phyloP scores from a whole-genome alignment of 2,888 invertebrate species.

The Cosmia trapezina region DNA sequence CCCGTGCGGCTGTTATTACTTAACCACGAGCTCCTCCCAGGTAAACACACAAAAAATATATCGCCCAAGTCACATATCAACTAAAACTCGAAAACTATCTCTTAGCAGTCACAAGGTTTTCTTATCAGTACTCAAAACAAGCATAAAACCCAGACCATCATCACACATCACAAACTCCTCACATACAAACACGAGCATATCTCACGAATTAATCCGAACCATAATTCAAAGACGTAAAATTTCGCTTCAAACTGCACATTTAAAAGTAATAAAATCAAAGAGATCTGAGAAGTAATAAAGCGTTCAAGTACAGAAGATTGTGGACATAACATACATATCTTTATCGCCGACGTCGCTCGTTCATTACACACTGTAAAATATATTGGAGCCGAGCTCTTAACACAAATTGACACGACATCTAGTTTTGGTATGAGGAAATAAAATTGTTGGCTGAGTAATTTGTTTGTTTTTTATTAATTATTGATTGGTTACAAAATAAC shows the following conservation, averaged over 20 bases:
- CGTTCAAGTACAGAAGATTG: slow-evolving; percentile 58
- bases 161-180: slow-evolving; percentile 39
- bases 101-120: background rate
- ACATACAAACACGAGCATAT: slow-evolving; percentile 42
- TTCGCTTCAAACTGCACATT: slow-evolving; percentile 57
- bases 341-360: slow-evolving; percentile 57
- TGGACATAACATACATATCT: slow-evolving; percentile 64
- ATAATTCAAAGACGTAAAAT: slow-evolving; percentile 58
- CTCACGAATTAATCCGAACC: slow-evolving; percentile 43
- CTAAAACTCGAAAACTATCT: slow-evolving; percentile 5
- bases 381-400: slow-evolving; percentile 36
- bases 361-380: slow-evolving; percentile 61
- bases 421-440: slow-evolving; percentile 39
- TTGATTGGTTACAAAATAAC: background rate
- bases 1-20: no score
- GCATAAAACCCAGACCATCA: slow-evolving; percentile 37
- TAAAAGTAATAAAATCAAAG: slow-evolving; percentile 64
- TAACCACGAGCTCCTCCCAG: no score
- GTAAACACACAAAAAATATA: no score
- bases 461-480: slow-evolving; percentile 16
- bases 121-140: slow-evolving; percentile 20
- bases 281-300: slow-evolving; percentile 61
- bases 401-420: slow-evolving; percentile 51
- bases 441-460: slow-evolving; percentile 12
- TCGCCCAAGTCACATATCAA: background rate